Evolutionary conservation across 2,888 invertebrate species (phyloP), one percentile per base, ranked within the genome.

Genomic region (Dichetophora obliterata): DNA sequence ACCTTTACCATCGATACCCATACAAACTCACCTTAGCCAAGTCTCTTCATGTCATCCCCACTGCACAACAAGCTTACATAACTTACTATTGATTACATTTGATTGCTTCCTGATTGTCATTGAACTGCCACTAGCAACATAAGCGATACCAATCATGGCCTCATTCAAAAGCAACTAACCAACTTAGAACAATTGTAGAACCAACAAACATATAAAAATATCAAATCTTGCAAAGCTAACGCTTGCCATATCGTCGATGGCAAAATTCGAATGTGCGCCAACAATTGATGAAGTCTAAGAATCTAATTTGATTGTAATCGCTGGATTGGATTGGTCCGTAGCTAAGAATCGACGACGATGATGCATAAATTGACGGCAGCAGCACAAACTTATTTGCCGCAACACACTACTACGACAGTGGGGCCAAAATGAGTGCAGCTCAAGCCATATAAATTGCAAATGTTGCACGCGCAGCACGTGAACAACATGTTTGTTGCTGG

Each of bases 291-390:
- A 79, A 82, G 81, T 82, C 80, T 75, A 79, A 80, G 81, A 79
- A 80, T 82, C 81, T 81, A 80, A 81, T 82, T 82, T 80, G 81
- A 81, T 82, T 82, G 80, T 81, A 82, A 81, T 82, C 81, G 79
- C 80, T 57, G 37, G 37, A 27, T 48, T 50, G 48, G 50, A 24
- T 16, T 24, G 48, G 27, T 59, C 3, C 27, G 27, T 4, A 59
- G 24, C 59, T 4, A 14, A 59, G 22, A 77, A 78, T 76, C 77
- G 5, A 80, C 77, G 5, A 80, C 79, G 79, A 80, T 79, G 81
- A 80, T 81, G 79, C 81, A 81, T 81, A 81, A 81, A 80, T 81
- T 81, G 81, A 80, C 80, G 78, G 80, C 79, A 81, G 79, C 71
- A 14, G 24, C n/a, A 31, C 71, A 19, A 14, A 68, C 19, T 19